Base-by-base conservation (phyloP, 2,888 invertebrate species). In the Suillia variegata region DNA sequence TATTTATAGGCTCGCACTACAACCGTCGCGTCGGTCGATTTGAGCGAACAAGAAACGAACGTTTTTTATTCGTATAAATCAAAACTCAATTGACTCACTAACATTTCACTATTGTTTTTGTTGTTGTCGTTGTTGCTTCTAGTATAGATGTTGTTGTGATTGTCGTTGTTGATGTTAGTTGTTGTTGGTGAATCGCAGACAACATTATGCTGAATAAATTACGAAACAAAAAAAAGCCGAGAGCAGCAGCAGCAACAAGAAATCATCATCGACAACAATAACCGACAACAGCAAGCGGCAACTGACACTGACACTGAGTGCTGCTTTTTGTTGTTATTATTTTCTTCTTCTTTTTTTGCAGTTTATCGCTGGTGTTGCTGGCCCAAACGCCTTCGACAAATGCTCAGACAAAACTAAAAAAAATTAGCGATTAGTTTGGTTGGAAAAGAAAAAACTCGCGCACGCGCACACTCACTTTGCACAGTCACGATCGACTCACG, bases 381-480 rank as follows among this genome's bases (percentile, higher is more conserved):
- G n/a, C 26, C 26, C 26, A 26, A 59, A 61, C 61, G 65, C 56
- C 56, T 34, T 52, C 51, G 59, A 45, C 59, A 60, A 65, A 57
- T 52, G 62, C 26, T 63, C 58, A 63, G 42, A 61, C 62, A 53
- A 59, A 61, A 65, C 65, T 65, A 54, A 65, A 15, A 51, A 26
- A n/a, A n/a, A n/a, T 38, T 13, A n/a, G 15, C 38, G 5, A 4
- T 38, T 38, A 6, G 38, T 6, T n/a, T n/a, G 45, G 38, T n/a
- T 4, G 3, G 38, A 45, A 20, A 2, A 17, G 45, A 18, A 45
- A 8, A 38, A 45, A 20, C 6, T 45, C 18, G 45, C 18, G 4
- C 17, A 45, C 20, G 18, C 3, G 38, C 38, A 4, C 20, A 22
- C 22, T 10, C 26, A 51, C 38, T n/a, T 4, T n/a, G 38, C 38